Base-by-base conservation (phyloP, 2,113 vertebrate genomes). In the Hypomesus transpacificus region DNA sequence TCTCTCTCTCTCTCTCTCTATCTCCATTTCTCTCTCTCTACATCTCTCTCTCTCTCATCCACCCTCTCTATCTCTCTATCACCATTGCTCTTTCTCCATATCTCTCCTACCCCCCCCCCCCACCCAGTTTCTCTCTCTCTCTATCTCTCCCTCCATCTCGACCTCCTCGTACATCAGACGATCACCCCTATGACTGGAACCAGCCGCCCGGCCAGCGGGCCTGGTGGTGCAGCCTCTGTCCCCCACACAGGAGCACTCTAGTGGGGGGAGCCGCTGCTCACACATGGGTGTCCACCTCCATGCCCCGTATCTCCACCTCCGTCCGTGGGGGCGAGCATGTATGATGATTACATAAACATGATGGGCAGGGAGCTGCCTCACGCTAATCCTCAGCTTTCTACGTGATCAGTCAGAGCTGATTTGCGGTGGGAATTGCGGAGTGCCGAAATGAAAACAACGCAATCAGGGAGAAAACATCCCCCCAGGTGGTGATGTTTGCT, bases 331-430 rank as follows among this genome's bases (percentile, higher is more conserved):
- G 39, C 39, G 39, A 46, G 9, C 39, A 21, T 59, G 26, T 69
- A 16, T 77, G 79, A 53, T 28, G 65, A 77, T 89, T 87, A 71
- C 62, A 22, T 87, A 87, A 87, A 0, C 34, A 26, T 65, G 28
- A 14, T 65, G 76, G 85, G 71, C 80, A 78, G 73, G 59, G 77
- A 1, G 1, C 34, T 57, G 62, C 71, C 64, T 71, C 74, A 66
- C 74, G 80, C 73, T 85, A 87, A 88, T 86, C 86, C 84, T n/a
- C 71, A 73, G 75, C 80, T 85, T 85, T 80, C 13, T 59, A 14
- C 59, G 3, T 24, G 58, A 14, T 22, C 22, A 61, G 7, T 46
- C 39, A 46, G 39, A 2, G 39, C 7, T 46, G 39, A 46, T 9
- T 13, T 46, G 39, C 9, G 39, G 39, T 11, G 39, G 39, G 39